Base-by-base conservation (phyloP, 2,888 invertebrate genomes). In the Cactoblastis cactorum region DNA sequence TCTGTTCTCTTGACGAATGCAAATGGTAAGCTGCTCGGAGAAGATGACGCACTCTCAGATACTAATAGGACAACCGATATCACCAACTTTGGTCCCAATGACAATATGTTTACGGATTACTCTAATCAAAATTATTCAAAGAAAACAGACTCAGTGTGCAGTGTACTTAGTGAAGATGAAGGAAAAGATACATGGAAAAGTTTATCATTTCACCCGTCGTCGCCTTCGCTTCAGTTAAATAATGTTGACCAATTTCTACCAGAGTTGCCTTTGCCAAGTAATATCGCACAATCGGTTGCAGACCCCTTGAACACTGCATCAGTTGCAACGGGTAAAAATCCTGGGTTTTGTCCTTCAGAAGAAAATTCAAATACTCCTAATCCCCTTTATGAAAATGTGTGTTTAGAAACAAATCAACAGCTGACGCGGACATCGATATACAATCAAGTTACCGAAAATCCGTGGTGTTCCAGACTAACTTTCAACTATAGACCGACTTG, bases 391-490 rank as follows among this genome's bases (percentile, higher is more conserved):
- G 33, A 34, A 19, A 39, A 34, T 19, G 2, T 19, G 12, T 39
- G 19, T 22, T 5, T 37, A n/a, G 47, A 48, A 24, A 1, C 47
- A 17, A 17, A 3, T n/a, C 15, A 24, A 1, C 35, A 48, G 1
- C 33, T 18, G 6, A 19, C 18, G 14, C 41, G 33, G 19, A 22
- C 32, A 54, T 73, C 63, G 61, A 81, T 90, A 56, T 80, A 83
- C 46, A 91, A 91, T 65, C 81, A 89, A 62, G 91, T 92, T 14
- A 64, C 91, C 59, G 90, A 91, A n/a, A 90, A 84, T 65, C 92
- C 92, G 9, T 92, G 92, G 92, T 80, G 79, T 59, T 85, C 91
- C 1, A 80, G 88, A 37, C 66, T 74, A 43, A 82, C 87, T 9
- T 67, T 67, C 45, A 73, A 73, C 53, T 84, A 71, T 57, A 80